Evolutionary conservation across 2,797 vertebrate genomes (phyloP), one percentile per base, ranked within the genome.

Genomic region (Schizothorax lantsangensis): DNA sequence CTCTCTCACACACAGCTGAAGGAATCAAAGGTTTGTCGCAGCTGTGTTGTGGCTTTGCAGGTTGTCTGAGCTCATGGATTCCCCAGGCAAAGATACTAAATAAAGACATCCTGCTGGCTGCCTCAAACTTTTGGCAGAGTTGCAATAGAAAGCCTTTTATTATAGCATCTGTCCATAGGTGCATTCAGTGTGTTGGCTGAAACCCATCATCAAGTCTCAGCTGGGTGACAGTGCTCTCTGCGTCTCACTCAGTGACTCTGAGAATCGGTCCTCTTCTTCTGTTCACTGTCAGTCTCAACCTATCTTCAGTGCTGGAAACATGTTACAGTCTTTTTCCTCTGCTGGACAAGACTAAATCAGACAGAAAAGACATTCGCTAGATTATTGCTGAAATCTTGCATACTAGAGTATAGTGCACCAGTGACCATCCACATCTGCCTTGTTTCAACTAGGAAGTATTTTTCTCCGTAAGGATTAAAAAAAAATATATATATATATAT

Each of bases 131-230:
- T 64, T 30, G 54, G 21, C 71, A 75, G 57, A 64, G 59, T 36
- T 54, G 0, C 69, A 45, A 68, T 38, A 54, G 74, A 84, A 84
- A 75, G 15, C 14, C 43, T 78, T 77, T 54, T 78, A 84, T 54
- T 69, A 69, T 54, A 84, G 73, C 59, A 66, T 78, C 73, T 84
- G 74, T 78, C 43, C 73, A 68, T 78, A 78, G 59, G 59, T 74
- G 57, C 57, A 15, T 77, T 54, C 21, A 84, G 15, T 52, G 40
- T 36, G 52, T 75, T 75, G 40, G 40, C 54, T 84, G 73, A 78
- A 84, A 77, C 83, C 73, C 83, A 84, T 84, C 73, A 84, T 84
- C 73, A 84, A 38, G 83, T 78, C 74, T 78, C 73, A 78, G 59
- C 73, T 23, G 74, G 59, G 45, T 78, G 73, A 68, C 83, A 68